Evolutionary conservation across 2,888 invertebrate genomes (phyloP).

Genomic region (Dryococelus australis): DNA sequence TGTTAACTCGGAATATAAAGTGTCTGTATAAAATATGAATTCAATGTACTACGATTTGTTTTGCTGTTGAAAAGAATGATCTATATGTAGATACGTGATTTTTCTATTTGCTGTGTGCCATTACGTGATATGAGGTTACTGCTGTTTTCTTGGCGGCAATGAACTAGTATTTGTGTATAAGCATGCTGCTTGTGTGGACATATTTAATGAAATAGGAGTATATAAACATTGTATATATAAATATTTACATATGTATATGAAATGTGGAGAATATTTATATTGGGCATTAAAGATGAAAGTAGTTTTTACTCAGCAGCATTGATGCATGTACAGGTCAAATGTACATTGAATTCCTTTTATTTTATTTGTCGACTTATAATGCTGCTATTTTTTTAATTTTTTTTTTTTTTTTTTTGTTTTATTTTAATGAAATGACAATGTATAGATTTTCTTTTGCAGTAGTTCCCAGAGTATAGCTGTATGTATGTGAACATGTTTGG

Average conservation of each 20-base stretch:
- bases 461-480: neutral
- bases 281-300: conserved; percentile 16
- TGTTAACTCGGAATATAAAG: neutral
- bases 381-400: neutral
- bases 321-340: too few species aligned
- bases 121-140: neutral
- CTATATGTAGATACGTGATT: neutral
- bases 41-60: neutral
- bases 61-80: neutral
- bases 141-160: neutral
- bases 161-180: neutral
- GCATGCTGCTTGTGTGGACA: neutral
- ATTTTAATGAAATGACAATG: neutral
- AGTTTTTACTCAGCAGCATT: conserved; percentile 1
- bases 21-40: neutral
- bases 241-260: conserved; percentile 8
- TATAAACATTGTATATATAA: neutral
- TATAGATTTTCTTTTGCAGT: neutral
- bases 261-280: neutral
- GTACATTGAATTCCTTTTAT: neutral
- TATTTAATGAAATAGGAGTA: neutral
- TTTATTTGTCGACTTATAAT: neutral
- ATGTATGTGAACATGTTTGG: neutral
- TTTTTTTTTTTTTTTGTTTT: too few species aligned
- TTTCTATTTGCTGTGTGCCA: neutral